Evolutionary conservation across 2,888 invertebrate species (phyloP), one percentile per base, ranked within the genome.

Genomic region (Hemicrepidius hirtus): DNA sequence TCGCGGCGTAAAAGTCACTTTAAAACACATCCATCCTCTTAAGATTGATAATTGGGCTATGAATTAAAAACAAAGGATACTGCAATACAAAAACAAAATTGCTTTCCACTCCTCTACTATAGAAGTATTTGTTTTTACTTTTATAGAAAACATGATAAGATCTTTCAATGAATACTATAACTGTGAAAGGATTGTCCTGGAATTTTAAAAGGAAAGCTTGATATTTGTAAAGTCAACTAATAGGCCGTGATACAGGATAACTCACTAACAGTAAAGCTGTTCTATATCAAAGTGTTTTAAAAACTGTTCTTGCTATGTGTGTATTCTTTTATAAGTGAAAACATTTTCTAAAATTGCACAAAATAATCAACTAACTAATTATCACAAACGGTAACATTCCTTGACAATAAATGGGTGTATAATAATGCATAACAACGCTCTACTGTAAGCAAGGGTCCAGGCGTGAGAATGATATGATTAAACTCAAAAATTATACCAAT

Each of bases 401-500:
- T 74, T 73, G 78, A 79, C 80, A 81, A 81, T 78, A 77, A 57
- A 40, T 57, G 57, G 55, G 63, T 53, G 64, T 76, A 74, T 73
- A 71, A 60, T 67, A 69, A 68, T 73, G 70, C 46, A 69, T 57
- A 71, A 73, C 69, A 69, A 65, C 59, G 60, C 72, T 63, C 59
- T 76, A 68, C 66, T 76, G 71, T 76, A 83, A 85, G 84, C 84
- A 79, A 84, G 84, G 84, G 84, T 84, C 84, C 84, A 78, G 75
- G 76, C 74, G 76, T 75, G 73, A 74, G 66, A 74, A 73, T 81
- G 80, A 80, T 81, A 80, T 81, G 81, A 79, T 35, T 24, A 49
- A 73, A 68, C 68, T 62, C 41, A 81, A 81, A 79, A 71, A 81
- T 80, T 79, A 84, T 82, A 81, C 83, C 2, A 82, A 84, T 83